Percentiles rank a stretch among this genome's conserved stretches.
phyloP scores from a whole-genome alignment of 2,113 vertebrate genomes.

The Vireo altiloquus region DNA sequence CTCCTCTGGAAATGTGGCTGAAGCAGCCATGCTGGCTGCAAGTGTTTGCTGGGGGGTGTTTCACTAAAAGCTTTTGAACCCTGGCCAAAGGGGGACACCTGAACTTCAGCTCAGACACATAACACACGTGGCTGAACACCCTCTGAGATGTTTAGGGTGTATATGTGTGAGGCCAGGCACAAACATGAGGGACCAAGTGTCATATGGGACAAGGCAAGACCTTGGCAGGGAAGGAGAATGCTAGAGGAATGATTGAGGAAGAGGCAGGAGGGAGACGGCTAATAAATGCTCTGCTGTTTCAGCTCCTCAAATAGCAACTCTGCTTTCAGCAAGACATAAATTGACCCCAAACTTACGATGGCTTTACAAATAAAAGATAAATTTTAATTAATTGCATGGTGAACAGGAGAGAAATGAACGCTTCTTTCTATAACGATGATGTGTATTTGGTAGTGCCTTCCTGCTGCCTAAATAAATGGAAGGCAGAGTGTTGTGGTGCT shows the following conservation, averaged over 20 bases:
- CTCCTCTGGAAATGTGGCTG: neutral
- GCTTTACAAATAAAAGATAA: neutral
- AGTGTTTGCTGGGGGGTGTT: neutral
- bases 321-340: neutral
- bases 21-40: neutral
- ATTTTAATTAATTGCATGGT: neutral
- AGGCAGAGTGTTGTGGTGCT: neutral
- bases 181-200: neutral
- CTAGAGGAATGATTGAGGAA: neutral
- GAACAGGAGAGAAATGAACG: neutral
- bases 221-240: neutral
- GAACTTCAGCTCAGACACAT: neutral
- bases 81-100: neutral
- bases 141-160: neutral
- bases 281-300: neutral
- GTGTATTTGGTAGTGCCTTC: neutral
- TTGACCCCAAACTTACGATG: neutral
- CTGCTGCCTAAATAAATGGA: neutral
- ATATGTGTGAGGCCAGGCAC: rapidly evolving
- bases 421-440: neutral
- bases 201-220: neutral
- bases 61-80: neutral
- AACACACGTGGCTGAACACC: neutral
- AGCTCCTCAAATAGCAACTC: neutral
- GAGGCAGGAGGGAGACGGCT: neutral